Percentiles rank a stretch among this genome's conserved stretches.
Conservation (phyloP, 2,113 vertebrate genomes). For the Callipepla californica region DNA sequence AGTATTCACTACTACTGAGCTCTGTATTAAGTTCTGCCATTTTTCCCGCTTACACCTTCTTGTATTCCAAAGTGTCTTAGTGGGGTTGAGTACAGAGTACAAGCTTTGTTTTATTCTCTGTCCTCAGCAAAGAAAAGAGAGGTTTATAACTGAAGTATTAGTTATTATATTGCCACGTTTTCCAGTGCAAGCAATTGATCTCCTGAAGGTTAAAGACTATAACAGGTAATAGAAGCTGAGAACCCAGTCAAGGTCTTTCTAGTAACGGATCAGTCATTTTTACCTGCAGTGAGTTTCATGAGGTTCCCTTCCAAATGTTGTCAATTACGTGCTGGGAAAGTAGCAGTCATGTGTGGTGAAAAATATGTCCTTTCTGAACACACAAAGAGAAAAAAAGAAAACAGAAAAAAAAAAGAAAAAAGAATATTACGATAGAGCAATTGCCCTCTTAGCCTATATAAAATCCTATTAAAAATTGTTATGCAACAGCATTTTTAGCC, state of each 20-base stretch:
- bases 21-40: not conserved
- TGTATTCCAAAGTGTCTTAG: not conserved
- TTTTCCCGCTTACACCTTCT: not conserved
- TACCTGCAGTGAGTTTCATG: not conserved
- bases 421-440: not conserved
- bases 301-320: not conserved
- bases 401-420: not conserved
- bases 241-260: not conserved
- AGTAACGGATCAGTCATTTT: not conserved
- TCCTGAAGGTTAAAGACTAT: not conserved
- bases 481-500: slow-evolving; percentile 13
- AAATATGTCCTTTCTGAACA: not conserved
- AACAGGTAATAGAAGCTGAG: not conserved
- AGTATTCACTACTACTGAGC: not conserved
- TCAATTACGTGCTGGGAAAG: not conserved
- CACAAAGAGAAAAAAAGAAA: not conserved
- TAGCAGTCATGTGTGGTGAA: not conserved
- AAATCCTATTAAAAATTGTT: slow-evolving; percentile 6
- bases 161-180: not conserved
- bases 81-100: not conserved
- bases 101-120: not conserved
- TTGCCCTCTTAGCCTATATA: not conserved
- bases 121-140: not conserved
- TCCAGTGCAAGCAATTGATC: slow-evolving; percentile 18
- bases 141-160: not conserved